Evolutionary conservation across 2,797 vertebrate genomes (phyloP).

Genomic region (Avahi laniger): DNA sequence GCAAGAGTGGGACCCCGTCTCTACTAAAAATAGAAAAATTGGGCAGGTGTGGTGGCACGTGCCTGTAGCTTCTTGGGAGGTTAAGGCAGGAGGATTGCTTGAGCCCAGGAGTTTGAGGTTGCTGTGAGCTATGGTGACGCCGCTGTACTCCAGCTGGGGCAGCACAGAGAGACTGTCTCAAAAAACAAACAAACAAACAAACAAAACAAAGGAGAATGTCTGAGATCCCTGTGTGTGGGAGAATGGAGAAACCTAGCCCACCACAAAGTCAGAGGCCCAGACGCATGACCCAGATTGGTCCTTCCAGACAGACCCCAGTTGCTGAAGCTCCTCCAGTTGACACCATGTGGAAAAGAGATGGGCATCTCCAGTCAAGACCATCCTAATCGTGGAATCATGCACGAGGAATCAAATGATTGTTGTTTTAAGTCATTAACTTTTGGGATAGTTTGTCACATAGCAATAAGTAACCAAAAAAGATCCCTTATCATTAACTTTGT

Average conservation of each 20-base stretch:
- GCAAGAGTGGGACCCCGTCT: no score
- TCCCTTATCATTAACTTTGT: not conserved
- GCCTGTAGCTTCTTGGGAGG: not conserved
- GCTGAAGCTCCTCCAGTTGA: not conserved
- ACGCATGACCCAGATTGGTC: fast-evolving
- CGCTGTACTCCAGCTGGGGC: not conserved
- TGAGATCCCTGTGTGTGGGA: not conserved
- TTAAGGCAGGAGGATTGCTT: not conserved
- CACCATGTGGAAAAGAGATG: not conserved
- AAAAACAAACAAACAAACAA: not conserved
- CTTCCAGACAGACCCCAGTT: not conserved
- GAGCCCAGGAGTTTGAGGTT: not conserved
- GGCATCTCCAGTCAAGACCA: not conserved
- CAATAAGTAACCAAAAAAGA: not conserved
- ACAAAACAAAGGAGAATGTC: not conserved
- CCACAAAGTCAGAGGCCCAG: not conserved
- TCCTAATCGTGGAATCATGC: not conserved
- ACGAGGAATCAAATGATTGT: not conserved
- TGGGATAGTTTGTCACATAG: not conserved
- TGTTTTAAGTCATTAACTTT: not conserved
- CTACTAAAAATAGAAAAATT: not conserved
- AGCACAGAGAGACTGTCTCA: not conserved
- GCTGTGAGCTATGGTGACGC: not conserved
- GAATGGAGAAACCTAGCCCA: not conserved
- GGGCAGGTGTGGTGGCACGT: fast-evolving